Evolutionary conservation across 2,888 invertebrate genomes (phyloP).

Genomic region (Cybosia mesomella): DNA sequence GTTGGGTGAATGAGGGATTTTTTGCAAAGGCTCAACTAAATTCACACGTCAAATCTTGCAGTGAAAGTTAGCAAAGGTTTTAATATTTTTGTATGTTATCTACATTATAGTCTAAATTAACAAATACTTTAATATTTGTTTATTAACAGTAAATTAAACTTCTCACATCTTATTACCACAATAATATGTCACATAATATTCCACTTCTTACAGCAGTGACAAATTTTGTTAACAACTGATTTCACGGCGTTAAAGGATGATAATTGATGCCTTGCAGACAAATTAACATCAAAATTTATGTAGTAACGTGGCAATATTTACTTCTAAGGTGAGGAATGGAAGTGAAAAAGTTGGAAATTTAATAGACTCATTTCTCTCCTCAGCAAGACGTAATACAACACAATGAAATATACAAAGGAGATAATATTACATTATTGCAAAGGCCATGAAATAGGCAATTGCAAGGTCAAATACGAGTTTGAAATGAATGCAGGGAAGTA

Average conservation of each 20-base stretch:
- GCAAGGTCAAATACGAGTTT: no score
- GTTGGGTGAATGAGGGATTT: no score
- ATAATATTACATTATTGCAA: no score
- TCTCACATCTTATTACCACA: neutral
- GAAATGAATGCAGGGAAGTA: no score
- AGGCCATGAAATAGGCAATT: no score
- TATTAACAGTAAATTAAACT: neutral
- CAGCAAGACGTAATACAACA: neutral
- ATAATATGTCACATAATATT: no score
- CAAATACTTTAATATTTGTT: no score
- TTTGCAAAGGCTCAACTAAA: no score
- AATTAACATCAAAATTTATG: constrained; percentile 1
- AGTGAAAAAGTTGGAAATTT: neutral
- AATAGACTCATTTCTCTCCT: neutral
- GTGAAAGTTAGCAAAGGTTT: no score
- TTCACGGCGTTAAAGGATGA: neutral
- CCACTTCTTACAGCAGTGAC: neutral
- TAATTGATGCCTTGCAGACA: constrained; percentile 1
- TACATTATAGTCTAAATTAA: no score
- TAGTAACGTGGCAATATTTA: neutral
- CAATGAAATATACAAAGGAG: neutral
- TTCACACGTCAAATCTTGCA: no score
- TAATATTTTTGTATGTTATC: no score
- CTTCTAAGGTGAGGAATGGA: neutral
- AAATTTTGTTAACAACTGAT: neutral